Evolutionary conservation across 1,140 invertebrate species (phyloP), one percentile per base, ranked within the genome.

Genomic region (Ephestia elutella): DNA sequence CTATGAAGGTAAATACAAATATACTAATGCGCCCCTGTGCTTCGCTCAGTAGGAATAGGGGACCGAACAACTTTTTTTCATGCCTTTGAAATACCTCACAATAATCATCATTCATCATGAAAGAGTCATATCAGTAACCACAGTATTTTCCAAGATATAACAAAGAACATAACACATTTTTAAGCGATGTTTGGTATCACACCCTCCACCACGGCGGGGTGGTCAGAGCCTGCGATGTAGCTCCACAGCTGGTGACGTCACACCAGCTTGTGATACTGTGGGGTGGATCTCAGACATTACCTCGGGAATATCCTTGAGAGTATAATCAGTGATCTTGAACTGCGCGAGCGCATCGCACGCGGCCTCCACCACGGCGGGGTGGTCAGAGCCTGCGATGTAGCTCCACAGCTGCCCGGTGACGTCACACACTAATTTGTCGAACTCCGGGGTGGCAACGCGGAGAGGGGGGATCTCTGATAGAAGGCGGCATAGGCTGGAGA

Each of bases 231-330:
- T 3, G 82, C 70, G 0, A 86, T 65, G 54, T 84, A 89, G 20
- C 60, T 59, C 92, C 92, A 93, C 18, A 93, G 70, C 49, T 80
- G 0, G 91, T 65, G 0, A 90, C 75, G 17, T 91, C 87, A 0
- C 58, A 90, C 57, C 9, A 92, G 73, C 55, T 80, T 68, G 13
- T 90, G 78, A 72, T 89, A 90, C 50, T 91, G 89, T 2, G 78
- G 73, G 0, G 78, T 73, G 2, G 80, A n/a, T n/a, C n/a, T n/a
- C n/a, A n/a, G n/a, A n/a, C n/a, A n/a, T 58, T 49, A 81, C 80
- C 72, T 86, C 79, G 2, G 82, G 80, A 13, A 82, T 61, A 60
- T 86, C 77, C 15, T 68, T 73, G 0, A 86, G 66, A 19, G 64
- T 78, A 17, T 80, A 86, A 53, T 89, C 82, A 5, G 90, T 90